Evolutionary conservation across 2,888 invertebrate species (phyloP), one percentile per base, ranked within the genome.

Genomic region (Noctua comes): DNA sequence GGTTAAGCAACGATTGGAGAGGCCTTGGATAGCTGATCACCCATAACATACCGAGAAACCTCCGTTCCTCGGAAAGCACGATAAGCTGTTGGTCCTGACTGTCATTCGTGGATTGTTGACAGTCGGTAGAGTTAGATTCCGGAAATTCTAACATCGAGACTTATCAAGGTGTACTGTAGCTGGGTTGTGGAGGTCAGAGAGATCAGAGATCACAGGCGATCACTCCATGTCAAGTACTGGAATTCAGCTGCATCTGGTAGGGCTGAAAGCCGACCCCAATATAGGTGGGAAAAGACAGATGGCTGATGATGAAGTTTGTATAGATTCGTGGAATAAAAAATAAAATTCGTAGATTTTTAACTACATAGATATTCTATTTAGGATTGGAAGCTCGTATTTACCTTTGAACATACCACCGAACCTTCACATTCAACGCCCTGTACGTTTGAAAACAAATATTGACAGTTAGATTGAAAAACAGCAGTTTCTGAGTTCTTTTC

Each of bases 391-490:
- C 2, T 54, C 59, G 27, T 13, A 16, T 40, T 24, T 31, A n/a
- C 13, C 1, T 40, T 48, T 40, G 27, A 40, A n/a, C 5, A 10
- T 31, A 62, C 24, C 24, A n/a, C 24, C 27, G 27, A 40, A 64
- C 24, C 6, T 8, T 10, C 16, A 46, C 16, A 7, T 77, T 77
- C 31, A 27, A 36, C 27, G 31, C 21, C 43, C 10, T 7, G 46
- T 65, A 46, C 13, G 13, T 8, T 8, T 40, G 21, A 62, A 51
- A 51, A 36, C 21, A 68, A 77, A 77, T 51, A 51, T 77, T 77
- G 68, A 24, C 31, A 11, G 27, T 24, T n/a, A 21, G 10, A 78
- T 78, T 69, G 51, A 43, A 62, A 46, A 40, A 77, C 36, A 43
- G 16, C 31, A 31, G 51, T 51, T n/a, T 43, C 31, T 0, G 10